phyloP scores from a whole-genome alignment of 2,113 vertebrate genomes.

The Rhinichthys klamathensis region DNA sequence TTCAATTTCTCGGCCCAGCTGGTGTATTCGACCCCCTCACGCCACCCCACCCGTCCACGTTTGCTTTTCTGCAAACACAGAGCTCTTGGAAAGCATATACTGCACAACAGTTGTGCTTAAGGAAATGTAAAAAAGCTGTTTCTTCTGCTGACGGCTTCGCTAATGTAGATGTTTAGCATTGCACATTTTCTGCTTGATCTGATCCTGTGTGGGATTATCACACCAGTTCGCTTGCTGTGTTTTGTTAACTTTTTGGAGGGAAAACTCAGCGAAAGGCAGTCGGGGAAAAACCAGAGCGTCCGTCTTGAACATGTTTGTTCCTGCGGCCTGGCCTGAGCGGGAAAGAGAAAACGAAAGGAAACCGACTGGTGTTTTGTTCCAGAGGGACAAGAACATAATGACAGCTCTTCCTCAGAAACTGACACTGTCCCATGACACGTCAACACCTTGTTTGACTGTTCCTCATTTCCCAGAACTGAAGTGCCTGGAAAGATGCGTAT shows the following conservation, averaged over 20 bases:
- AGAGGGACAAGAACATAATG: neutral
- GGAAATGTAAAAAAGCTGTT: slow-evolving; percentile 49
- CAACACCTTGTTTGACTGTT: neutral
- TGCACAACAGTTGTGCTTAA: slow-evolving; percentile 63
- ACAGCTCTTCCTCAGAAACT: neutral
- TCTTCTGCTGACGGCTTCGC: slow-evolving; percentile 51
- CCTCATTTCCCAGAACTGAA: neutral
- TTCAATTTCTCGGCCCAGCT: slow-evolving; percentile 75
- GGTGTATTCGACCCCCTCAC: slow-evolving; percentile 62
- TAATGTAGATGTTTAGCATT: slow-evolving; percentile 74
- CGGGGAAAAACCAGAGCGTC: neutral
- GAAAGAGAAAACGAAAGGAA: neutral
- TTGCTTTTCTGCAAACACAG: slow-evolving; percentile 56
- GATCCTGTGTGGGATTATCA: slow-evolving; percentile 63
- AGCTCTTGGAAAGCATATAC: slow-evolving; percentile 76
- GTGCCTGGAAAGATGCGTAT: neutral
- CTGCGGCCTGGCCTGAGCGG: neutral
- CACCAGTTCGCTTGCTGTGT: slow-evolving; percentile 2
- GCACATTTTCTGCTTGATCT: slow-evolving; percentile 81
- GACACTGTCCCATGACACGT: neutral
- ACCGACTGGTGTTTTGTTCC: neutral
- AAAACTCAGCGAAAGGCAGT: neutral
- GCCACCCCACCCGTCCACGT: slow-evolving; percentile 15
- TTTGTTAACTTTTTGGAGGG: neutral
- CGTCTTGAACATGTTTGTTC: neutral